Evolutionary conservation across 2,797 vertebrate species (phyloP).

Genomic region (Falco peregrinus): DNA sequence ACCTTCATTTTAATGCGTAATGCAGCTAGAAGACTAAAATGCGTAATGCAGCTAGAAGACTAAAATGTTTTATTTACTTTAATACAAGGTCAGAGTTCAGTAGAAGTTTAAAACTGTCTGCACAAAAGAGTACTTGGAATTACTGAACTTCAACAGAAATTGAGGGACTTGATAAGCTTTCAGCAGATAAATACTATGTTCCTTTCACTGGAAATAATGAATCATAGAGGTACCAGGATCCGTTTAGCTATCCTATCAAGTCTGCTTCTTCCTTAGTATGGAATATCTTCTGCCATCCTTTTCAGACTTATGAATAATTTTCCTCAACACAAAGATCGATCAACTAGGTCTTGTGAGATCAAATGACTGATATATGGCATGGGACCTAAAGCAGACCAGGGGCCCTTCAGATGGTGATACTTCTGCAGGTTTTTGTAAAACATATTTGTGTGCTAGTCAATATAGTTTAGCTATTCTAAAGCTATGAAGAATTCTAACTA

Average conservation of each 20-base stretch:
- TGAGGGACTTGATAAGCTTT: neutral
- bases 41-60: neutral
- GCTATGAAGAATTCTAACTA: neutral
- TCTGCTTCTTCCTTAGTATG: neutral
- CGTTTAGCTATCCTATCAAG: neutral
- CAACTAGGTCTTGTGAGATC: neutral
- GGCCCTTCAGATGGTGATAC: neutral
- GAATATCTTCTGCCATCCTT: neutral
- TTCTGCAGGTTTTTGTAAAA: neutral
- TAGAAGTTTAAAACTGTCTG: slow-evolving; percentile 14
- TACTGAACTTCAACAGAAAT: slow-evolving; percentile 9
- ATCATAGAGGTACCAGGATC: neutral
- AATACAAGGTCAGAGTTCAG: neutral
- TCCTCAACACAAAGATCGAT: neutral
- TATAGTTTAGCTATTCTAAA: neutral
- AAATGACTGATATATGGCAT: neutral
- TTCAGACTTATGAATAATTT: neutral
- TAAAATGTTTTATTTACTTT: slow-evolving; percentile 3
- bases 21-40: neutral
- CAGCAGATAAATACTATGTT: neutral
- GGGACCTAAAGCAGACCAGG: neutral
- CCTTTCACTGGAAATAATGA: neutral
- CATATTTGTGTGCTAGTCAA: neutral
- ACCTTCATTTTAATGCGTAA: neutral
- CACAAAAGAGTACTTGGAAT: neutral